Conservation (phyloP, 2,888 invertebrate species). For the Vesta saturnalis region DNA sequence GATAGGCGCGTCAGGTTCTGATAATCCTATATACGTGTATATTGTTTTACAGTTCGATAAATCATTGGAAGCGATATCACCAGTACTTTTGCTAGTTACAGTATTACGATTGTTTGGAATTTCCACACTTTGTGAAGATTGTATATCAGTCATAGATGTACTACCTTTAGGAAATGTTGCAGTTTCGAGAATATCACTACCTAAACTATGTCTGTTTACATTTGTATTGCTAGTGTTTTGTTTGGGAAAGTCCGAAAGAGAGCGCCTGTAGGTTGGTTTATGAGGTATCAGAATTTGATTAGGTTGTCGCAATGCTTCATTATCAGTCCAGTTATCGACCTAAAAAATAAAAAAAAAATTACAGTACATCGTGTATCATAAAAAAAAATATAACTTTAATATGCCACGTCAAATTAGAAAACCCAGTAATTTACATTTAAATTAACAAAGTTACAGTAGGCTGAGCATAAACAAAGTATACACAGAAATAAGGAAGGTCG, state of each 20-base stretch:
- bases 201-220: slow-evolving; percentile 59
- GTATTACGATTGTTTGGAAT: slow-evolving; percentile 45
- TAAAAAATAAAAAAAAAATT: slow-evolving; percentile 46
- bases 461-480: too few species aligned
- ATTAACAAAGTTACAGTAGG: too few species aligned
- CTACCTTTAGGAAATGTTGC: slow-evolving; percentile 58
- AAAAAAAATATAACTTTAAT: too few species aligned
- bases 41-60: slow-evolving; percentile 49
- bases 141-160: slow-evolving; percentile 61
- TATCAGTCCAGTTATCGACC: slow-evolving; percentile 63
- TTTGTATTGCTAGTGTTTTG: slow-evolving; percentile 48
- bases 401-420: neutral
- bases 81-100: slow-evolving; percentile 54
- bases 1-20: slow-evolving; percentile 51
- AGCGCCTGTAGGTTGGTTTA: slow-evolving; percentile 63
- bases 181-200: slow-evolving; percentile 52
- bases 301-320: slow-evolving; percentile 57
- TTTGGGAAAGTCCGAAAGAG: slow-evolving; percentile 62
- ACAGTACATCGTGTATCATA: neutral
- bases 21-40: slow-evolving; percentile 61
- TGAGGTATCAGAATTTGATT: slow-evolving; percentile 46
- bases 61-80: slow-evolving; percentile 50
- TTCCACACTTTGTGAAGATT: slow-evolving; percentile 51
- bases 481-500: too few species aligned
- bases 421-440: too few species aligned